Base-by-base conservation (phyloP, 1,140 invertebrate species). In the Brachionus manjavacas region DNA sequence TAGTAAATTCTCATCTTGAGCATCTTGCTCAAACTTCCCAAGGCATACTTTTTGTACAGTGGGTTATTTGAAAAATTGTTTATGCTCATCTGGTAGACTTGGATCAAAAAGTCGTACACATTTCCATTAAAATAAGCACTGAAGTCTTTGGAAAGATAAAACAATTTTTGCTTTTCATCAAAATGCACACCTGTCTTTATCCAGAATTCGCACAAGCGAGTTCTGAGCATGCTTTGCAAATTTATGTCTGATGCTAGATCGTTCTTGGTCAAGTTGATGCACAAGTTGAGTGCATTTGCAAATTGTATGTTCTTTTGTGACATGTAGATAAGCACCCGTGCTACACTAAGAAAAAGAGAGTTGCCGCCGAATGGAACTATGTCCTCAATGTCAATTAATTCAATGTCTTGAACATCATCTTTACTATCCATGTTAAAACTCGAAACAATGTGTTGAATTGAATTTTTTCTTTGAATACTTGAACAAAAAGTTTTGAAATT, bases 21-120 rank as follows among this genome's bases (percentile, higher is more conserved):
- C 16, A 81, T 60, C 64, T 81, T 81, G 41, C 52, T 35, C 14
- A 81, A 35, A 11, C 11, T 23, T 20, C 25, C 35, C 11, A 81
- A 23, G 6, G 79, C 79, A 39, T 64, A 81, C 28, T 64, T 81
- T 64, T 81, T 81, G 52, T 41, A 81, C n/a, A 81, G n/a, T 31
- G 79, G 52, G 43, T 81, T 81, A 25, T 81, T 81, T 2, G 79
- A 81, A 68, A 64, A 81, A 12, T 60, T 68, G 31, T 81, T 81
- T 64, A 81, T 81, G 39, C 79, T 81, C 52, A 81, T 60, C 66
- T 81, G 79, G 52, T 81, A 81, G 20, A 81, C 79, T 35, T 81
- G 79, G 14, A 81, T 20, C n/a, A 81, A 43, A 81, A 81, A 81
- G n/a, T 81, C 79, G 41, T 81, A 81, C 9, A 81, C 35, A 64